phyloP scores from a whole-genome alignment of 2,797 vertebrate species.

The Premnoplex brunnescens region DNA sequence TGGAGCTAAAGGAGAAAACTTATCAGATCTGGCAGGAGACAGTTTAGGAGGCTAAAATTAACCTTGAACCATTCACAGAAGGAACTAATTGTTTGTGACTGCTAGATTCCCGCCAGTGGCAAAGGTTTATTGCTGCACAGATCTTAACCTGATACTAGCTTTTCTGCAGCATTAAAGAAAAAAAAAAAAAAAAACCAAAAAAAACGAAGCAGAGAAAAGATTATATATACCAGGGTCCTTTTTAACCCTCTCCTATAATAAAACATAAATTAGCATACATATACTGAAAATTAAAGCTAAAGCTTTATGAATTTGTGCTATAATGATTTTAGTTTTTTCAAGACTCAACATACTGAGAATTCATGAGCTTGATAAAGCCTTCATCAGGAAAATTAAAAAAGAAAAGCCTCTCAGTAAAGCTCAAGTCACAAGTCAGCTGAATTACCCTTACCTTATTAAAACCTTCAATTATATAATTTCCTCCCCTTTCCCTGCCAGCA shows the following conservation, averaged over 20 bases:
- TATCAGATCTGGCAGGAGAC: conserved; percentile 70
- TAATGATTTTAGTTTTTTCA: not conserved
- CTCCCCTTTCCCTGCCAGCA: not conserved
- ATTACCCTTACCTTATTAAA: not conserved
- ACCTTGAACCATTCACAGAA: conserved; percentile 67
- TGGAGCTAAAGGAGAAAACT: conserved; percentile 51
- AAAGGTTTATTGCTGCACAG: conserved; percentile 51
- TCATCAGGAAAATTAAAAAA: not conserved
- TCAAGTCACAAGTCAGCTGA: not conserved
- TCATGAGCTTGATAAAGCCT: not conserved
- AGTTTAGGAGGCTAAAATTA: conserved; percentile 72
- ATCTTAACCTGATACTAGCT: conserved; percentile 14
- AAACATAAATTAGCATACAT: not conserved
- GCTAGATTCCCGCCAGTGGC: conserved; percentile 58
- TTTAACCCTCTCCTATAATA: not conserved
- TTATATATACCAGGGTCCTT: not conserved
- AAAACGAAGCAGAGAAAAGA: not conserved
- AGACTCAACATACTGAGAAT: not conserved
- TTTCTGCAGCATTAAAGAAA: not conserved
- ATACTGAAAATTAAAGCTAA: not conserved
- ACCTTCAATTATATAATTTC: not conserved
- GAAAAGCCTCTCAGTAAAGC: not conserved
- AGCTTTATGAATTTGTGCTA: not conserved
- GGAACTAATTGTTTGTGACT: conserved; percentile 73
- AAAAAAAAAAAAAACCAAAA: not conserved